These are phyloP conservation scores for Coptodon rendalli DNA, from an alignment of 2,113 vertebrate species.

Conservation along the genomic window DNA sequence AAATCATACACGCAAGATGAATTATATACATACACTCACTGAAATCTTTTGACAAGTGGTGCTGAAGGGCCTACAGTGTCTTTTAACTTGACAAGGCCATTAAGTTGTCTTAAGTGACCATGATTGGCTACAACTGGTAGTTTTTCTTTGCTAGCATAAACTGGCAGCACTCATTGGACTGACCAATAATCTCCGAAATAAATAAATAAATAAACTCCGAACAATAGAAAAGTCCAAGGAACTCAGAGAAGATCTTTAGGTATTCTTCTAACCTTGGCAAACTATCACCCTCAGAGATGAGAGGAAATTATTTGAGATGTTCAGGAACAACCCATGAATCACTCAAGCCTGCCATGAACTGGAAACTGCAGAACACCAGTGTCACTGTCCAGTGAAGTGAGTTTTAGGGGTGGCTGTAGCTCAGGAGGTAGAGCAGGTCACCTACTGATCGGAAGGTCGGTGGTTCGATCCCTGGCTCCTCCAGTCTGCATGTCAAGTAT, in stretches of 20 bases:
- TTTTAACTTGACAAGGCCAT: background rate
- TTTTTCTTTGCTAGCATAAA: background rate
- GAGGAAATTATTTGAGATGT: accelerated
- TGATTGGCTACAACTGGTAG: background rate
- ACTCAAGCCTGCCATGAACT: background rate
- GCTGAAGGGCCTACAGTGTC: background rate
- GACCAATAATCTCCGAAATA: background rate
- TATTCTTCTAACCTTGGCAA: background rate
- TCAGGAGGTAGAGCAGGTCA: too few relatives aligned
- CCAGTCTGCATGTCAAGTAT: too few relatives aligned
- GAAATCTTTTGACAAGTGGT: background rate
- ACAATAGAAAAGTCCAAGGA: background rate
- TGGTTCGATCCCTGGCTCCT: too few relatives aligned
- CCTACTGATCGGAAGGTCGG: too few relatives aligned
- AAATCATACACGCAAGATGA: background rate
- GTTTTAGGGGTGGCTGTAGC: too few relatives aligned
- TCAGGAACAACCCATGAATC: background rate
- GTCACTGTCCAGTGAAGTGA: background rate
- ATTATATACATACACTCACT: background rate
- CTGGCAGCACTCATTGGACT: background rate
- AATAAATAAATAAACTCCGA: background rate
- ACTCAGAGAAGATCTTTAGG: background rate
- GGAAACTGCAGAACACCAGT: background rate
- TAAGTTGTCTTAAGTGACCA: accelerated
- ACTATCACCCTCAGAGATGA: background rate